Evolutionary conservation across 1,140 invertebrate genomes (phyloP), one percentile per base, ranked within the genome.

Genomic region (Solenopsis invicta): DNA sequence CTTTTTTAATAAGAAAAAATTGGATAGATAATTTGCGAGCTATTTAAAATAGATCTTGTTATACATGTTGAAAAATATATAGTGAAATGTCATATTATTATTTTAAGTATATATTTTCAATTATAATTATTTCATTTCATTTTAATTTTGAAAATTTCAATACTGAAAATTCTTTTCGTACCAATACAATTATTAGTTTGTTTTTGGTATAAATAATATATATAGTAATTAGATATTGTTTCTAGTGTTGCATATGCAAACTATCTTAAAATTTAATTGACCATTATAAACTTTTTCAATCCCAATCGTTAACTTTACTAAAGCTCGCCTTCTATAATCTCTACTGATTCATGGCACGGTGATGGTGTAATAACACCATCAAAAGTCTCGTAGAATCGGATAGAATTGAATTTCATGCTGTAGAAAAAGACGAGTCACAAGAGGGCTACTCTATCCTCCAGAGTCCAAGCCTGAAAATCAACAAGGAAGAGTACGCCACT

Each of bases 381-480:
- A 67, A 72, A 56, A 66, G 76, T 66, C 34, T 72, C 24, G 41
- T 59, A n/a, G 56, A 88, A 85, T 64, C 82, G 52, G 24, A 85
- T 56, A 16, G 48, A 90, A 87, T 90, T 89, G 84, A 87, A 90
- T 90, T 82, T 81, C 64, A 77, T 75, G 61, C 48, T 37, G 16
- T 37, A 62, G 54, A 56, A 88, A 85, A 85, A 50, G 72, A 77
- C 21, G 52, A 77, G 52, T 29, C 86, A 61, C 67, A 37, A 37
- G 45, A 52, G 37, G 10, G n/a, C 16, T 21, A 66, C 34, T 54
- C 56, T 52, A 21, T 76, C 54, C 62, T 59, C n/a, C 5, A 67
- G 52, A 52, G 62, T n/a, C 13, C 1, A 5, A 34, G 4, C 13
- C 29, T 48, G 9, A 34, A 66, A 59, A 85, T 78, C 34, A 82